A percentile compares a stretch with the other conserved stretches of the same genome.
These are phyloP conservation scores for Sinodicranocentrus sp. DNA, from an alignment of 2,888 invertebrate species.

Conservation along the genomic window DNA sequence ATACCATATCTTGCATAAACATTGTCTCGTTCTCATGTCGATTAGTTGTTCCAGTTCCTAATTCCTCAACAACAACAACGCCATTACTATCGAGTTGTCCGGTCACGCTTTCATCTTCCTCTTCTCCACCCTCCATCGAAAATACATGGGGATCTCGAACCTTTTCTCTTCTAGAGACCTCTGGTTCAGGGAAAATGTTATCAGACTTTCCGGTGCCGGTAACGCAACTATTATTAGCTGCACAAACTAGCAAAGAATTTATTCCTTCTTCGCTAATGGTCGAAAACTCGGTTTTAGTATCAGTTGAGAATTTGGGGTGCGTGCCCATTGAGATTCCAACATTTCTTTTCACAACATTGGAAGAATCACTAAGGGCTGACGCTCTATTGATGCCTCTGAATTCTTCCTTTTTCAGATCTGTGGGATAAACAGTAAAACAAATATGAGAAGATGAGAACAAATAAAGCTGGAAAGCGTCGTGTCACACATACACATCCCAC, in stretches of 20 bases:
- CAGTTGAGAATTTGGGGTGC: not conserved
- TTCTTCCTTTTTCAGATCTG: constrained; percentile 30
- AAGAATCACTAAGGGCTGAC: constrained; percentile 59
- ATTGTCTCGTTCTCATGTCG: not conserved
- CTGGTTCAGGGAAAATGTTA: constrained; percentile 42
- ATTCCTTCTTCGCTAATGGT: constrained; percentile 24
- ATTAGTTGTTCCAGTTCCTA: too few relatives aligned
- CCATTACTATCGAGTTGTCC: not conserved
- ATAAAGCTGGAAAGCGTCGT: too few relatives aligned
- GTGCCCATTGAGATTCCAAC: not conserved
- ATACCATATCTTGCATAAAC: constrained; percentile 6
- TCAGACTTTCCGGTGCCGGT: too few relatives aligned
- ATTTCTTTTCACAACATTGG: constrained; percentile 46
- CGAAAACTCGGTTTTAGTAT: constrained; percentile 2
- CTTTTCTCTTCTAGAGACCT: constrained; percentile 16
- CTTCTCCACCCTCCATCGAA: constrained; percentile 14
- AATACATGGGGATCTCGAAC: constrained; percentile 1
- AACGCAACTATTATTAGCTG: not conserved
- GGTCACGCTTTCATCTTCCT: not conserved
- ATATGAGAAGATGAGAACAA: too few relatives aligned
- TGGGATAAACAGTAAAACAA: not conserved
- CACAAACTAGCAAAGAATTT: not conserved
- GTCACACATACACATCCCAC: too few relatives aligned
- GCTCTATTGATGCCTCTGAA: not conserved
- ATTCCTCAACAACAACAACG: too few relatives aligned